These are phyloP conservation scores for Bellardia bayeri DNA, from an alignment of 2,888 invertebrate genomes.

Conservation along the genomic window DNA sequence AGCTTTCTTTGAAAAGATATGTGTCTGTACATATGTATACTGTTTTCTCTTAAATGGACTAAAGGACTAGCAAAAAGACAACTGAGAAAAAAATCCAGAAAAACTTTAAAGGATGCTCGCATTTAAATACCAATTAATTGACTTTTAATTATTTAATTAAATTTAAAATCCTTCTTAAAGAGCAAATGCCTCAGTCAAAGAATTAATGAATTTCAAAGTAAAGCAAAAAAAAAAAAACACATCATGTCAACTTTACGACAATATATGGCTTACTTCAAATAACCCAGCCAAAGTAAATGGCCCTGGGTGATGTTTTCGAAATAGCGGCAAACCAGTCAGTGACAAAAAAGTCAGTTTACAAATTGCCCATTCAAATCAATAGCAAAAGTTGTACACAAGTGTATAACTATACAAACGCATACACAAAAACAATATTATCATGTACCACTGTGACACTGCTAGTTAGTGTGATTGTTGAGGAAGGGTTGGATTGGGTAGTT, in stretches of 20 bases:
- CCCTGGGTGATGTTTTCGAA: background rate
- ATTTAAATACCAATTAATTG: too few species aligned
- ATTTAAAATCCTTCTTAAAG: too few species aligned
- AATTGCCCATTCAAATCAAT: slow-evolving; percentile 12
- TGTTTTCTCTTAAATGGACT: too few species aligned
- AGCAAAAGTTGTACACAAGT: background rate
- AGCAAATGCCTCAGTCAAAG: background rate
- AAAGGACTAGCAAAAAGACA: too few species aligned
- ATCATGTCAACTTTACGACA: background rate
- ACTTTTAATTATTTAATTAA: too few species aligned
- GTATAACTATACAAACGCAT: background rate
- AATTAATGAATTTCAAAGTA: background rate
- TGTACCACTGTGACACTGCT: slow-evolving; percentile 53
- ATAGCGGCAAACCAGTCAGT: background rate
- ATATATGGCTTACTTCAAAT: background rate
- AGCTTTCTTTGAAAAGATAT: too few species aligned
- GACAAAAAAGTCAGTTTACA: background rate
- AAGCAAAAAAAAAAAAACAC: background rate
- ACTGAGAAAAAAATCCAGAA: too few species aligned
- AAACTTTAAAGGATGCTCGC: too few species aligned
- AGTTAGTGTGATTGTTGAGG: slow-evolving; percentile 23
- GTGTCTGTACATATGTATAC: too few species aligned
- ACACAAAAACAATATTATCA: background rate
- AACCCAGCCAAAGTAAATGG: background rate
- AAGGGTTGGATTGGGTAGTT: background rate